Base-by-base conservation (phyloP, 2,113 vertebrate genomes). In the Athene noctua region DNA sequence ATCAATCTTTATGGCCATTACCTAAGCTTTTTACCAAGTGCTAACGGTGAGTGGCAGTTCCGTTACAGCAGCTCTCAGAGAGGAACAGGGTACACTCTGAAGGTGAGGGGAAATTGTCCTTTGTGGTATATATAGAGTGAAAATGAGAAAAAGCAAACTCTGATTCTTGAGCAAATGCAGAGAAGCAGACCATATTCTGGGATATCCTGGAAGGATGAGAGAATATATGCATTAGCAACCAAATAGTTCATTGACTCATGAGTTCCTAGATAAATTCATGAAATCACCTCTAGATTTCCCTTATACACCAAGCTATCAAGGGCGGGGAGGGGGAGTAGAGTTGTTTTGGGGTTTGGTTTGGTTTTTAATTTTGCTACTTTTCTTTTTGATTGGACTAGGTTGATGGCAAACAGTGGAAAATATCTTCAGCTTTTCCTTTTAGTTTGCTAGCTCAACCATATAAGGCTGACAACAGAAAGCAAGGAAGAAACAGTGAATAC, bases 261-360 rank as follows among this genome's bases (percentile, higher is more conserved):
- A 10, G 6, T 34, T 77, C 6, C 49, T 46, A 32, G 42, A 51
- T 44, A 54, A 83, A 59, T 29, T 66, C 30, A 15, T 75, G 30
- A 10, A 26, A 13, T 42, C 11, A 3, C 4, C n/a, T 79, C 6
- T 40, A 61, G 26, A n/a, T 66, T 80, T 74, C 66, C 22, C 12
- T 44, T 44, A 62, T 14, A 71, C 91, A 66, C 2, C 34, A 77
- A 62, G 6, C 57, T 44, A 15, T 29, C 7, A 71, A 32, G 14
- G 0, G 6, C 6, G 5, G 7, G 7, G 52, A 10, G 6, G 55
- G 9, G 4, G 5, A 34, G 46, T 47, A 21, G 52, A 46, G 11
- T 34, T 74, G 3, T 54, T n/a, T 61, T 2, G 6, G 4, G 6
- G 4, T 13, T 20, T 36, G 34, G 4, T 7, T 81, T 79, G 34